Evolutionary conservation across 1,140 invertebrate species (phyloP), one percentile per base, ranked within the genome.

Genomic region (Harpegnathos saltator): DNA sequence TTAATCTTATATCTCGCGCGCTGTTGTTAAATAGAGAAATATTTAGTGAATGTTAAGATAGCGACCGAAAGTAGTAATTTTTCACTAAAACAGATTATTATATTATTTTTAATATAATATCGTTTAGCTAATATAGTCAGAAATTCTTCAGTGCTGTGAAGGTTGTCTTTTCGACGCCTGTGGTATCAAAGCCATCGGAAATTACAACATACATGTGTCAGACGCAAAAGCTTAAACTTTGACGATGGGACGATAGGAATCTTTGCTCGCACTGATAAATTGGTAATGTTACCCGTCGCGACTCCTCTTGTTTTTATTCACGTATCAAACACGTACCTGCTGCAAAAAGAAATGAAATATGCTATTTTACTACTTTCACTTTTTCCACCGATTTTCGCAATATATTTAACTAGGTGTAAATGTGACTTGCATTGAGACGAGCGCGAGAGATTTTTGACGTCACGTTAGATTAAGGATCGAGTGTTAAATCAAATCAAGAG

Each of bases 91-190:
- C n/a, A 93, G 90, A 92, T 91, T 91, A 92, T 92, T 75, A 72
- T 90, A 87, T 89, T 90, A 89, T 89, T 91, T 68, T 69, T 78
- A 69, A 17, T 68, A 80, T 80, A 69, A 80, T 80, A 92, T 92
- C 91, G 82, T 92, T 92, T 92, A 93, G 91, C 89, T 84, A 85
- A 90, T 92, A 92, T 92, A 92, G 91, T 93, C 91, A 93, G 90
- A 91, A 92, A 93, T 90, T 93, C 89, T 91, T 94, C 92, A 94
- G 93, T 92, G 93, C 93, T 94, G 93, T 94, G 93, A 94, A 93
- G 91, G 92, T 90, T 90, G 91, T 92, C 89, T 85, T 89, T 89
- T 87, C 66, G 81, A 88, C 91, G 89, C 91, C 91, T 93, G 83
- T 91, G 92, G 92, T 92, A 93, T 89, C 91, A 92, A 91, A 92